Evolutionary conservation across 2,888 invertebrate species (phyloP).

Genomic region (Macropis europaea): DNA sequence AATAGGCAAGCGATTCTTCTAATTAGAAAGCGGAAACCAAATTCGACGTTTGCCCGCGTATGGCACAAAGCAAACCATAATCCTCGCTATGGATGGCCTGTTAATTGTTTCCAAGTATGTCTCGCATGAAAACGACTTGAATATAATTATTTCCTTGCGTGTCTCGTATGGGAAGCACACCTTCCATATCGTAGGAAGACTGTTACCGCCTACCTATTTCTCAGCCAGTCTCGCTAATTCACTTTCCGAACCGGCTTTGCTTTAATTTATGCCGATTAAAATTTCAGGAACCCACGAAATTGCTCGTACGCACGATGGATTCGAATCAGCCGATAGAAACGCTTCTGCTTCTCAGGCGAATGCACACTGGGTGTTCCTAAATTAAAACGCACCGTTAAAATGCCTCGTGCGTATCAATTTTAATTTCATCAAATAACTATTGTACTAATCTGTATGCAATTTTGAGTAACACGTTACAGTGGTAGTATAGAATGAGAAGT

Average conservation of each 20-base stretch:
- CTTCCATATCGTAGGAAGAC: neutral
- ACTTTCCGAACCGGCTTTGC: constrained; percentile 24
- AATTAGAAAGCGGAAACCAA: neutral
- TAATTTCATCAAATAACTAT: too few species aligned
- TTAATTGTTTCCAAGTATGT: constrained; percentile 54
- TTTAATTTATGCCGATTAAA: constrained; percentile 37
- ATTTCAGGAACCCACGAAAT: constrained; percentile 23
- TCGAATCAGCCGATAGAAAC: neutral
- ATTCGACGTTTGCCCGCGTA: neutral
- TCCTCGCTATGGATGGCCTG: constrained; percentile 24
- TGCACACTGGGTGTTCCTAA: neutral
- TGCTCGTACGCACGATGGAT: constrained; percentile 6
- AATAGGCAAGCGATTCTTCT: neutral
- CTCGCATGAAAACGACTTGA: constrained; percentile 33
- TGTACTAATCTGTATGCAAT: too few species aligned
- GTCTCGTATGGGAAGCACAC: constrained; percentile 30
- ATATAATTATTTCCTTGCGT: constrained; percentile 50
- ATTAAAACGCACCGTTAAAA: neutral
- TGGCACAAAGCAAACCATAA: constrained; percentile 27
- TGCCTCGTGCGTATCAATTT: too few species aligned
- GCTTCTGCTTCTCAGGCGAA: neutral
- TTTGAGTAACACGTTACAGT: too few species aligned
- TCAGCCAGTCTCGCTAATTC: constrained; percentile 38
- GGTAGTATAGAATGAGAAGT: too few species aligned
- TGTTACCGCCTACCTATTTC: constrained; percentile 9